Evolutionary conservation across 2,113 vertebrate genomes (phyloP).

Genomic region (Hypocryptadius cinnamomeus): DNA sequence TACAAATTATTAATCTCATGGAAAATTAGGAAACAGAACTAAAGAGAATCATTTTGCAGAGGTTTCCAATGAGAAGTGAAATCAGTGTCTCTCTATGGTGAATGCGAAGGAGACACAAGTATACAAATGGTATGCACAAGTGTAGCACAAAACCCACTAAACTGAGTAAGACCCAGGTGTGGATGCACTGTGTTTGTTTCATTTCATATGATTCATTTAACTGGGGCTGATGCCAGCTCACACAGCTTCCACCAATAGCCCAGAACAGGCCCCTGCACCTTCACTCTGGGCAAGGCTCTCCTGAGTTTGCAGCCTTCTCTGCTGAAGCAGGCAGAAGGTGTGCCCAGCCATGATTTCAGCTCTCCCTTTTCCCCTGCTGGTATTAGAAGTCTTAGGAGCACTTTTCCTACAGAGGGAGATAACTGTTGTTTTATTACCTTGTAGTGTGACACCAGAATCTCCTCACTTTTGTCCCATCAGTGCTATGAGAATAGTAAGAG

Average conservation of each 20-base stretch:
- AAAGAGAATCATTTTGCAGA: background rate
- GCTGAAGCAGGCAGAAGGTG: background rate
- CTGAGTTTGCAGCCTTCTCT: background rate
- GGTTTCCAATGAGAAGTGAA: background rate
- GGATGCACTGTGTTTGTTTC: background rate
- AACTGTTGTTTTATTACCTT: background rate
- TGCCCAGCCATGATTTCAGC: background rate
- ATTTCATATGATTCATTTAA: background rate
- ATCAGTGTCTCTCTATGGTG: background rate
- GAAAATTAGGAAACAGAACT: slow-evolving; percentile 16
- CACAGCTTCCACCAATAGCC: background rate
- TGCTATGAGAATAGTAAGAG: background rate
- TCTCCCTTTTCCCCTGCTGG: background rate
- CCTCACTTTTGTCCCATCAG: background rate
- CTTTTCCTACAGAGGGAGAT: background rate
- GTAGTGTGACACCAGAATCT: background rate
- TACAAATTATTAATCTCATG: background rate
- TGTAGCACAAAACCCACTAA: background rate
- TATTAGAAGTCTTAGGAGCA: background rate
- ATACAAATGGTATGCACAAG: background rate
- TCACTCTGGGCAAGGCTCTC: background rate
- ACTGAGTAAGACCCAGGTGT: background rate
- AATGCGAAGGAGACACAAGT: background rate
- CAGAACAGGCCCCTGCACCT: background rate
- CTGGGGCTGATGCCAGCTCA: background rate